Percentiles rank a stretch among this genome's conserved stretches.
Evolutionary conservation across 2,888 invertebrate species (phyloP).

Genomic region (Eristalis tenax): DNA sequence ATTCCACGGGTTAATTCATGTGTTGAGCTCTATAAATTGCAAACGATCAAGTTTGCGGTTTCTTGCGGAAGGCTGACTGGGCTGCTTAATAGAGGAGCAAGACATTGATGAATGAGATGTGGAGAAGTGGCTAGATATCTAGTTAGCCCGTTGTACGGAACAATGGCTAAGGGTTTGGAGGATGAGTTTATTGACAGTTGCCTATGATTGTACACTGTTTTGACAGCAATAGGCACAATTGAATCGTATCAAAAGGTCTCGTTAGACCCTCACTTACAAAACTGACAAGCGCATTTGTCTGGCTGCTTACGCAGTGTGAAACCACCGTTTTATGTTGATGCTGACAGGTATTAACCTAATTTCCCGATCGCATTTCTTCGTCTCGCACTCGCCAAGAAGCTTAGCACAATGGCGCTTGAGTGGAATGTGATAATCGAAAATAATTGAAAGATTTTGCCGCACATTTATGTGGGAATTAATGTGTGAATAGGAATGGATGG

Average conservation of each 20-base stretch:
- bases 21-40: slow-evolving; percentile 63
- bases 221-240: slow-evolving; percentile 16
- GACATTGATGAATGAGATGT: slow-evolving; percentile 52
- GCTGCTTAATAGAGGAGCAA: slow-evolving; percentile 33
- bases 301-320: slow-evolving; percentile 14
- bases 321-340: slow-evolving; percentile 26
- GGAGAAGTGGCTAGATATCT: slow-evolving; percentile 34
- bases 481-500: background rate
- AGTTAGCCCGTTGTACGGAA: slow-evolving; percentile 10
- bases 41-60: slow-evolving; percentile 56
- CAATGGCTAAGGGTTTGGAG: background rate
- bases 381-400: background rate
- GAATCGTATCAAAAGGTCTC: slow-evolving; percentile 1
- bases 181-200: slow-evolving; percentile 39
- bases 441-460: slow-evolving; percentile 23
- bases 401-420: slow-evolving; percentile 25
- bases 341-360: slow-evolving; percentile 37
- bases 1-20: slow-evolving; percentile 59
- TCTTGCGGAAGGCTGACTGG: slow-evolving; percentile 42
- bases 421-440: slow-evolving; percentile 30
- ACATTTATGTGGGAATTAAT: background rate
- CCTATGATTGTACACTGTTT: background rate
- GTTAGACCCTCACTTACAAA: slow-evolving; percentile 15
- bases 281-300: slow-evolving; percentile 3
- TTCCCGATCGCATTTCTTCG: background rate